Base-by-base conservation (phyloP, 2,888 invertebrate species). In the Phasia obesa region DNA sequence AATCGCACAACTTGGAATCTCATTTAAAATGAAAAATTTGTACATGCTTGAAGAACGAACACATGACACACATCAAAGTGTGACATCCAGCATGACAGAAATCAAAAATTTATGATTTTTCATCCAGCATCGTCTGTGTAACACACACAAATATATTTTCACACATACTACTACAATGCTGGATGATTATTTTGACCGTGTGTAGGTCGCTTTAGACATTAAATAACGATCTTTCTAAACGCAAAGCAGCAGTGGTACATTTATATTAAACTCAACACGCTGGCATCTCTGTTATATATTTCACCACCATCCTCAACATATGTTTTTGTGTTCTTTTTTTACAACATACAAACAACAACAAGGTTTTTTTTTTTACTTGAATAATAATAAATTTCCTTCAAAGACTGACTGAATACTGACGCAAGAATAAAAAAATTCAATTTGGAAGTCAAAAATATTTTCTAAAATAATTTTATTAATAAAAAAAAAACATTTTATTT, bases 281-380 rank as follows among this genome's bases (percentile, higher is more conserved):
- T 78, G 78, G 78, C 64, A 78, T 64, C 71, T 31, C 78, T n/a
- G 4, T 15, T 1, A 15, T 19, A n/a, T 25, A 49, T 49, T 15
- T 62, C 5, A 31, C 15, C 11, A 4, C 15, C 11, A 4, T 23
- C 4, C 17, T 47, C 31, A 69, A 74, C 67, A 80, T 11, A 69
- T 81, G 67, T 62, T 67, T 73, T 69, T 80, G 64, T 74, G 74
- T 57, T 67, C 69, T 67, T 44, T 21, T 25, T 27, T n/a, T 38
- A 25, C 5, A 27, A 25, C 5, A 27, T 31, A 35, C 2, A 35
- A 35, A n/a, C 9, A 19, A 15, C 44, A 47, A 25, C 19, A 21
- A 47, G 55, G 47, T 74, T 57, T 19, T 65, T 64, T 44, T 75
- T 49, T 23, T 17, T 1, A 47, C 9, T 19, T 44, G 4, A 15